These are phyloP conservation scores for Diorhabda carinulata DNA, from an alignment of 1,140 invertebrate genomes.

Conservation along the genomic window DNA sequence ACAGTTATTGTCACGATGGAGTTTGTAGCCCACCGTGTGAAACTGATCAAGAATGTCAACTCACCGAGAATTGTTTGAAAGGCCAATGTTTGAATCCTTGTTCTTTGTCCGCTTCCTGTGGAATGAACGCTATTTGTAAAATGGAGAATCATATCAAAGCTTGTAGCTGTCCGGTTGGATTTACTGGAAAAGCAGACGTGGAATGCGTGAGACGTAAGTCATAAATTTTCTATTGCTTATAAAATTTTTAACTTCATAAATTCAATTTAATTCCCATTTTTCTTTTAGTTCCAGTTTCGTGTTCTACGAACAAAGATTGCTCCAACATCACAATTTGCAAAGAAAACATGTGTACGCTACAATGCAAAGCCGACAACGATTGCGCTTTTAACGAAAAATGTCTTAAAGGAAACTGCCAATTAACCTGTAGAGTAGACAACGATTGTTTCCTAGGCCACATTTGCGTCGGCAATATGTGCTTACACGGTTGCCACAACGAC, in stretches of 20 bases:
- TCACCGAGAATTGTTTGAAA: slow-evolving; percentile 72
- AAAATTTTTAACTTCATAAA: neutral
- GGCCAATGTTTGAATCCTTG: slow-evolving; percentile 86
- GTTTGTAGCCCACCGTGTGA: slow-evolving; percentile 77
- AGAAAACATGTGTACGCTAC: slow-evolving; percentile 72
- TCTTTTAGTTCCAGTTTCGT: slow-evolving; percentile 69
- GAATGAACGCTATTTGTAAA: slow-evolving; percentile 81
- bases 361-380: slow-evolving; percentile 71
- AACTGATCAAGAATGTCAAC: slow-evolving; percentile 73
- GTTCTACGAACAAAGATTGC: slow-evolving; percentile 67
- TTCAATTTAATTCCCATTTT: slow-evolving; percentile 11
- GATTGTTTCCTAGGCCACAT: slow-evolving; percentile 90
- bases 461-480: slow-evolving; percentile 78
- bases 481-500: slow-evolving; percentile 79
- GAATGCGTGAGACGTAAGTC: slow-evolving; percentile 80
- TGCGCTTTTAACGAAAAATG: slow-evolving; percentile 92
- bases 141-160: slow-evolving; percentile 72
- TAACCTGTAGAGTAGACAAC: slow-evolving; percentile 84
- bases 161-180: slow-evolving; percentile 78
- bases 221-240: neutral
- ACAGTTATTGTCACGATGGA: slow-evolving; percentile 77
- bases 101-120: slow-evolving; percentile 69
- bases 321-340: slow-evolving; percentile 60
- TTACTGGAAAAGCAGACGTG: slow-evolving; percentile 78
- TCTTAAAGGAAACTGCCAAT: slow-evolving; percentile 70